Evolutionary conservation across 1,140 invertebrate species (phyloP).

Genomic region (Phymastichus coffea): DNA sequence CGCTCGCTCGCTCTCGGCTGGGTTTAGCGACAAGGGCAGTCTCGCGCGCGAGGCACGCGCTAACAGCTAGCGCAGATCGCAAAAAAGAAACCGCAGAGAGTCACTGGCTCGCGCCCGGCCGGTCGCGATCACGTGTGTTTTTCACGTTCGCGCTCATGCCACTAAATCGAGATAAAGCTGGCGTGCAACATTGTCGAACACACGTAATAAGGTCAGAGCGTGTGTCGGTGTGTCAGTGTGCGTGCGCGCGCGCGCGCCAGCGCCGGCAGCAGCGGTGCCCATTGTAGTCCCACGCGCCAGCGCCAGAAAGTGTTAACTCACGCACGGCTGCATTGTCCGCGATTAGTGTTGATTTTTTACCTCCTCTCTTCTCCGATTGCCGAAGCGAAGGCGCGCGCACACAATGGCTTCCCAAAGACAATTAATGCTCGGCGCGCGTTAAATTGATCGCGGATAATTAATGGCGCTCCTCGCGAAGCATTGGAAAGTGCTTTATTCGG

Average conservation of each 20-base stretch:
- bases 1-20: too few relatives aligned
- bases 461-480: not conserved
- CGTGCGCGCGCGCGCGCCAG: not conserved
- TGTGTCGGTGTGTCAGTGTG: too few relatives aligned
- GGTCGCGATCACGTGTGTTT: not conserved
- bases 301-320: slow-evolving; percentile 6
- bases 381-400: too few relatives aligned
- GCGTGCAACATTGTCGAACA: not conserved
- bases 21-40: too few relatives aligned
- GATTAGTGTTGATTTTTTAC: too few relatives aligned
- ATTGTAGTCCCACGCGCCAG: not conserved
- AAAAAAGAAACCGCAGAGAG: too few relatives aligned
- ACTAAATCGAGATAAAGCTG: not conserved
- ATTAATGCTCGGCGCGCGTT: not conserved
- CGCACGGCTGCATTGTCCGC: not conserved
- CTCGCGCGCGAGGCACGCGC: too few relatives aligned
- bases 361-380: too few relatives aligned
- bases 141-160: not conserved
- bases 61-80: too few relatives aligned
- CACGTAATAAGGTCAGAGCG: slow-evolving; percentile 5
- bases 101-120: too few relatives aligned
- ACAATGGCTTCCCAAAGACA: slow-evolving; percentile 1
- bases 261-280: too few relatives aligned
- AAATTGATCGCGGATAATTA: slow-evolving; percentile 1
- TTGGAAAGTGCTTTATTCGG: not conserved